Evolutionary conservation across 2,888 invertebrate genomes (phyloP), one percentile per base, ranked within the genome.

Genomic region (Brachylomia viminalis): DNA sequence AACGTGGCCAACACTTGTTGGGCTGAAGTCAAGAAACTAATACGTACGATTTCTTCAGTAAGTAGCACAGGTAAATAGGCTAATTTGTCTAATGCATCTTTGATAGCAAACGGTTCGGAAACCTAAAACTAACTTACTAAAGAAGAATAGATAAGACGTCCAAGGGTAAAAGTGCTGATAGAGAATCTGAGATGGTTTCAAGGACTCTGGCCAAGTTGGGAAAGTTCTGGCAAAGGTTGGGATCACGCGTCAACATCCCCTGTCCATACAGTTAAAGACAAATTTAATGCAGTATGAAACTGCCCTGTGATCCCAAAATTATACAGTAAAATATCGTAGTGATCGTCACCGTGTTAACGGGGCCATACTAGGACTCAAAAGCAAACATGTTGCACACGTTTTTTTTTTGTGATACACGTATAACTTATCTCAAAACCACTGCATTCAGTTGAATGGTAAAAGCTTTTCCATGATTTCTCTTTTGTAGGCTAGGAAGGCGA

Each of bases 1-100:
- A 86, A 73, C 79, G 69, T 77, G 71, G 65, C 77, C 65, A 72
- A 59, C 45, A 80, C 8, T 59, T 62, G 68, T 71, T 72, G 58
- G 59, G 78, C 52, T 80, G 33, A 23, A 38, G 49, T 83, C 71
- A 83, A 82, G 66, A 54, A 75, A 56, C 17, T 62, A 76, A 66
- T 70, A 65, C 59, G 52, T 42, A 1, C 30, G 54, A 56, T 62
- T 49, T 66, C 23, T 74, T 64, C 27, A 61, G 30, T 71, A 27
- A 61, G 38, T 61, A 81, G 59, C 6, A 38, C 54, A 81, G 42
- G 42, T 81, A 78, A 7, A 80, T 45, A 64, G 27, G 30, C 23
- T 33, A 58, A 52, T 72, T 49, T 2, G 42, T 65, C 2, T 27
- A 56, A 56, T 33, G 62, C 0, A n/a, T 79, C 23, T 54, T 71